Evolutionary conservation across 2,797 vertebrate genomes (phyloP).

Genomic region (Eidolon dupreanum): DNA sequence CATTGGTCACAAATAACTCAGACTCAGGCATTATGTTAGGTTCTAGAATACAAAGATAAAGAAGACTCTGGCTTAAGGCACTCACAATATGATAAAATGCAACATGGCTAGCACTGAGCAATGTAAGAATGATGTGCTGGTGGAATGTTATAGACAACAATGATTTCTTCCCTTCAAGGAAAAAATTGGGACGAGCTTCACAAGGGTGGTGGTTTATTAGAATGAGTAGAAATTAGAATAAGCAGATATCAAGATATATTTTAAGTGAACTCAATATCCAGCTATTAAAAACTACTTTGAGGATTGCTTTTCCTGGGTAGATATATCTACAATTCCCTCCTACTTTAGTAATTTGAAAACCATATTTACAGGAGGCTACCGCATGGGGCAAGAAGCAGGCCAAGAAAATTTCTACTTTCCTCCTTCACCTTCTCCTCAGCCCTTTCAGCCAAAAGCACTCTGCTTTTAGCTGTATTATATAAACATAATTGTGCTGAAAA

Average conservation of each 20-base stretch:
- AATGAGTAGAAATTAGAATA: not conserved
- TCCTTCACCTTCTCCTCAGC: not conserved
- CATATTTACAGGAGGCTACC: not conserved
- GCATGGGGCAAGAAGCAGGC: not conserved
- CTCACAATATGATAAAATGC: not conserved
- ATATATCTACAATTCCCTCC: not conserved
- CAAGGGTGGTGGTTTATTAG: not conserved
- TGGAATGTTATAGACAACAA: not conserved
- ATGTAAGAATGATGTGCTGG: not conserved
- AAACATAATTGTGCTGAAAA: not conserved
- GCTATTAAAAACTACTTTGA: not conserved
- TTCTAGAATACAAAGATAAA: not conserved
- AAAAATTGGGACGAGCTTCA: not conserved
- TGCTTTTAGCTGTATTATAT: not conserved
- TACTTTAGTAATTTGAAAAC: not conserved
- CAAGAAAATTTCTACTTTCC: not conserved
- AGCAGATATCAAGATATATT: not conserved
- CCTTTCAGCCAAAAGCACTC: not conserved
- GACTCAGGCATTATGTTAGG: not conserved
- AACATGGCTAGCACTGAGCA: not conserved
- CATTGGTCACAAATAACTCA: not conserved
- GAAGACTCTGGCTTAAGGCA: not conserved
- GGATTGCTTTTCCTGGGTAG: not conserved
- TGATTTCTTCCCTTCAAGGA: not conserved
- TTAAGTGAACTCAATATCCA: not conserved